Percentiles rank a stretch among this genome's conserved stretches.
Conservation (phyloP, 92 coral and sea anemone species). For the Virgularia gustaviana region DNA sequence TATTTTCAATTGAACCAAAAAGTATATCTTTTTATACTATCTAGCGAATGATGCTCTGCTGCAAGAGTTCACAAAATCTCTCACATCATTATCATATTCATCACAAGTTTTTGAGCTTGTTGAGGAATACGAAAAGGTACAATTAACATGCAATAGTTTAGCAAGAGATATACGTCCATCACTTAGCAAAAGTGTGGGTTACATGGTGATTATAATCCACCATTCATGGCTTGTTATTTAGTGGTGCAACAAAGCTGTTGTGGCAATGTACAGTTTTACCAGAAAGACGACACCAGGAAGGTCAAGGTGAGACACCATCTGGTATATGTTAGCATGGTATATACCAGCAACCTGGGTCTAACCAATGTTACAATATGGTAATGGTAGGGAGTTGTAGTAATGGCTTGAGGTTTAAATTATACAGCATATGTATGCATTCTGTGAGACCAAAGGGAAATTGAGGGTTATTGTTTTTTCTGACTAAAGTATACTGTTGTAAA, state of each 20-base stretch:
- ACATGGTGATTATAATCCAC: background rate
- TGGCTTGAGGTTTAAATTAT: too few relatives aligned
- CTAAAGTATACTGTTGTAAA: too few relatives aligned
- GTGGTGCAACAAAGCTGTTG: conserved; percentile 71
- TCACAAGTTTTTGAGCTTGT: conserved; percentile 84
- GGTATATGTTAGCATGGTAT: background rate
- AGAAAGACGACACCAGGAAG: conserved; percentile 70
- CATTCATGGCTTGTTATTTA: conserved; percentile 23
- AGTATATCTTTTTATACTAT: background rate
- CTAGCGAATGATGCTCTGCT: conserved; percentile 78
- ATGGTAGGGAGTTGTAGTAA: too few relatives aligned
- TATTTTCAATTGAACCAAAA: too few relatives aligned
- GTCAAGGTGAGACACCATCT: conserved; percentile 57
- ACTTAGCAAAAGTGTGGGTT: background rate
- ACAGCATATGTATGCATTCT: too few relatives aligned
- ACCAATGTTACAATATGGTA: too few relatives aligned
- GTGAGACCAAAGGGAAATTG: too few relatives aligned
- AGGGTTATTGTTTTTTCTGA: too few relatives aligned
- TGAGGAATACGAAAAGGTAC: conserved; percentile 80
- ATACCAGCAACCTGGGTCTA: too few relatives aligned
- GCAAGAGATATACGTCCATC: too few relatives aligned
- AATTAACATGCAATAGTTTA: background rate
- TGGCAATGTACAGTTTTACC: conserved; percentile 55
- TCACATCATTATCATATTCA: conserved; percentile 66
- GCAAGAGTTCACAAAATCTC: conserved; percentile 73